phyloP scores from a whole-genome alignment of 1,140 invertebrate species.

The Aphaenogaster ashmeadi region DNA sequence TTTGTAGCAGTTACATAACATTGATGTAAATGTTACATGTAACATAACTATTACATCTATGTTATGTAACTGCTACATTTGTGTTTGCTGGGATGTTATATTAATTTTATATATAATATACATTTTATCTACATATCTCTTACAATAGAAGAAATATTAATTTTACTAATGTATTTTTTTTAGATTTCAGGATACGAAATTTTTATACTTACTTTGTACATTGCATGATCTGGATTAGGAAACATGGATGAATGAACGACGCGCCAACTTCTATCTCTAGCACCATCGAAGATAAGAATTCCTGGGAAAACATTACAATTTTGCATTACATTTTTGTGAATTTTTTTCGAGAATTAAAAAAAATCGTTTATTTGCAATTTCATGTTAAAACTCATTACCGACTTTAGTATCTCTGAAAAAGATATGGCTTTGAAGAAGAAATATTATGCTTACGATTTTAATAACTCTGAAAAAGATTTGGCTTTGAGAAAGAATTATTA shows the following conservation, averaged over 20 bases:
- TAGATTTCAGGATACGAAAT: background rate
- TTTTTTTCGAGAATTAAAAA: background rate
- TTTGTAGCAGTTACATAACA: too few relatives aligned
- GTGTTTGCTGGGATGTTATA: too few relatives aligned
- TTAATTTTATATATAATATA: too few relatives aligned
- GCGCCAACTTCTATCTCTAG: constrained; percentile 92
- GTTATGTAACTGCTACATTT: too few relatives aligned
- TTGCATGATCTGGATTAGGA: constrained; percentile 92
- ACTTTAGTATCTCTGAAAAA: background rate
- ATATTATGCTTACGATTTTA: background rate
- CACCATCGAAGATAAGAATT: constrained; percentile 91
- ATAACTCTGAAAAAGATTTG: background rate
- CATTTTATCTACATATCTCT: background rate
- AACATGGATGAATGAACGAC: constrained; percentile 93
- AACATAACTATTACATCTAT: too few relatives aligned
- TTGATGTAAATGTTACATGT: too few relatives aligned
- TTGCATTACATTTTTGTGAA: background rate
- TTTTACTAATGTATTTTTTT: background rate
- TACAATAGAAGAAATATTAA: background rate
- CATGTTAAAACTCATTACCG: background rate
- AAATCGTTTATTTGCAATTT: background rate
- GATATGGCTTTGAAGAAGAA: background rate
- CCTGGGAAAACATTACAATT: constrained; percentile 84
- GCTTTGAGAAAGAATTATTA: background rate
- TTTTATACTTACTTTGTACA: constrained; percentile 86